Evolutionary conservation across 2,888 invertebrate species (phyloP), one percentile per base, ranked within the genome.

Genomic region (Stratiomys singularior): DNA sequence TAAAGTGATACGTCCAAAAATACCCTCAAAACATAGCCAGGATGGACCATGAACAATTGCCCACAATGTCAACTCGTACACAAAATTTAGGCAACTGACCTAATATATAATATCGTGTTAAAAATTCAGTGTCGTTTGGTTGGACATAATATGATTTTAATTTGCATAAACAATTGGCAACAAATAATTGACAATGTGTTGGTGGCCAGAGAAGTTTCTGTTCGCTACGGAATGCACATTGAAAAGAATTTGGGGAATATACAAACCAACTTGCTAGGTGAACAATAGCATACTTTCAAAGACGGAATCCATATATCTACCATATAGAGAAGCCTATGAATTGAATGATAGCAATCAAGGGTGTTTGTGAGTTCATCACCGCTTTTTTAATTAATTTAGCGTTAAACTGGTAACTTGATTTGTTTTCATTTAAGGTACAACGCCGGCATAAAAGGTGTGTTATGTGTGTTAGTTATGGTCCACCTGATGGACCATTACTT

Each of bases 91-190:
- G 9, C 37, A 3, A 37, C 37, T 13, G 52, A 4, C 52, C 15
- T 52, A 52, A 18, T 18, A 18, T 52, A 66, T 37, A n/a, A 37
- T 66, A 66, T 37, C 66, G 66, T 18, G 18, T 5, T 5, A 66
- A 66, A 66, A 23, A 64, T n/a, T 69, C 69, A 7, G 9, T 44
- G 47, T 69, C n/a, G 47, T 25, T 21, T 46, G 1, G 21, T 44
- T 47, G 69, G 69, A 46, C 69, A 47, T 69, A 7, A 37, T 21
- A 60, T 23, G 13, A 58, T 13, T 37, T 23, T 60, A 44, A 74
- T 74, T 74, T 74, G 60, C 74, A 74, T 74, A 23, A 60, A 74
- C 18, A 74, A 74, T 74, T 74, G 74, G 74, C 37, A 58, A 74
- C 74, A 74, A 74, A 44, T 37, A 74, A 58, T 72, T 72, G 56